Evolutionary conservation across 2,797 vertebrate species (phyloP), one percentile per base, ranked within the genome.

Genomic region (Adrianichthys oophorus): DNA sequence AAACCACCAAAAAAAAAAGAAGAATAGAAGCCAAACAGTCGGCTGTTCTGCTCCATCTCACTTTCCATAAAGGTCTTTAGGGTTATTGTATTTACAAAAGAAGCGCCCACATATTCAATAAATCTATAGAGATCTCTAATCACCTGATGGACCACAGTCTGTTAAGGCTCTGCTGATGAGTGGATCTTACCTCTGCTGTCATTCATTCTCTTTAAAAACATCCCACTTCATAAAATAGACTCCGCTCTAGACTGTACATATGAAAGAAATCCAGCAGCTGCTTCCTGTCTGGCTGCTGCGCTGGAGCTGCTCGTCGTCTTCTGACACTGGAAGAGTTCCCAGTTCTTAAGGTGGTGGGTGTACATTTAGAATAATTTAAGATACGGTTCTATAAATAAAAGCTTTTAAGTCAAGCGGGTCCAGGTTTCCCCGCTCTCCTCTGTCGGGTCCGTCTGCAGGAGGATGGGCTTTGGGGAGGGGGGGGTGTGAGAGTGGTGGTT

Each of bases 281-380:
- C 56, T 54, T 76, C 62, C 67, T 62, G 72, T 77, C 65, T 42
- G 48, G 62, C 72, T 76, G 68, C 62, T 69, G 50, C 72, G 0
- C 21, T 47, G 64, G 37, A 42, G 29, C 90, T 80, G 63, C 84
- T 86, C 81, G 78, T 85, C 83, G 76, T 86, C 83, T 76, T 85
- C 78, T 58, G 57, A 87, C 86, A 85, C 89, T 89, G 87, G 79
- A 87, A 88, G 92, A 59, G 72, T 90, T 90, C 92, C 89, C 91
- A 91, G 93, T 94, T 86, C 90, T 94, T 92, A 94, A 94, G 91
- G 94, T 93, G 93, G 94, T 89, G 84, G 92, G 92, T 93, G 95
- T 92, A 90, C 83, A 80, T 85, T 46, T 91, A 94, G 93, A 97
- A 98, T 97, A 98, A 98, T 93, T 98, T 96, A 97, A 95, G 94